phyloP scores from a whole-genome alignment of 2,888 invertebrate species.

The Ichneumoninae sp. region DNA sequence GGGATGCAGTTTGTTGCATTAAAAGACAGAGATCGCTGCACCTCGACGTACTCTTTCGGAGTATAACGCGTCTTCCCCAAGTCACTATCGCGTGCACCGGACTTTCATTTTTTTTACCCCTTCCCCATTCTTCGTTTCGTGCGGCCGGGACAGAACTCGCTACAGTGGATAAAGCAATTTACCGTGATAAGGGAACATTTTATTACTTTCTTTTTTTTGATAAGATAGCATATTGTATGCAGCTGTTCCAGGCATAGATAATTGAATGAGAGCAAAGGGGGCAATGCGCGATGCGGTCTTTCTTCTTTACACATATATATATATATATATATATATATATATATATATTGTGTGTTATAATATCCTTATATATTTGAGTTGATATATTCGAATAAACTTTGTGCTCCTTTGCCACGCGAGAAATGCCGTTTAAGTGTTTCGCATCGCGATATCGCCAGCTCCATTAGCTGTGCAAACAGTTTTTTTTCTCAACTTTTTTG shows the following conservation, averaged over 20 bases:
- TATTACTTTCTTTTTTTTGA: conserved; percentile 48
- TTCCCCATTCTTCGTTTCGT: conserved; percentile 1
- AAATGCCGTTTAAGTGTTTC: conserved; percentile 43
- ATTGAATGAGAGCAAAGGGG: conserved; percentile 39
- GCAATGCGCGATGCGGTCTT: not conserved
- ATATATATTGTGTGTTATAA: too few species aligned
- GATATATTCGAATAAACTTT: not conserved
- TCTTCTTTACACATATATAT: too few species aligned
- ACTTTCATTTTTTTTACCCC: conserved; percentile 49
- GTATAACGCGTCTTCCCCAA: conserved; percentile 32
- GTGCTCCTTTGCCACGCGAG: not conserved
- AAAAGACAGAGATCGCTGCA: conserved; percentile 11
- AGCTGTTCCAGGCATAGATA: conserved; percentile 57
- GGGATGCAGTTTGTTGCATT: not conserved
- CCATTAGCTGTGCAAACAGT: conserved; percentile 67
- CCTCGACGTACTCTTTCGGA: conserved; percentile 5
- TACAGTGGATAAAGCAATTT: conserved; percentile 44
- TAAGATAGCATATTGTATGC: conserved; percentile 68
- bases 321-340: too few species aligned
- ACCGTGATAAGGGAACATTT: conserved; percentile 48
- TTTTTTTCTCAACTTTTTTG: conserved; percentile 33
- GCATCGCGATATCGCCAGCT: conserved; percentile 41
- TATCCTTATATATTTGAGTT: not conserved
- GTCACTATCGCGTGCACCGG: conserved; percentile 38
- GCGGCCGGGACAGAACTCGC: conserved; percentile 21